Base-by-base conservation (phyloP, 2,797 vertebrate genomes). In the Pyrocephalus nanus region DNA sequence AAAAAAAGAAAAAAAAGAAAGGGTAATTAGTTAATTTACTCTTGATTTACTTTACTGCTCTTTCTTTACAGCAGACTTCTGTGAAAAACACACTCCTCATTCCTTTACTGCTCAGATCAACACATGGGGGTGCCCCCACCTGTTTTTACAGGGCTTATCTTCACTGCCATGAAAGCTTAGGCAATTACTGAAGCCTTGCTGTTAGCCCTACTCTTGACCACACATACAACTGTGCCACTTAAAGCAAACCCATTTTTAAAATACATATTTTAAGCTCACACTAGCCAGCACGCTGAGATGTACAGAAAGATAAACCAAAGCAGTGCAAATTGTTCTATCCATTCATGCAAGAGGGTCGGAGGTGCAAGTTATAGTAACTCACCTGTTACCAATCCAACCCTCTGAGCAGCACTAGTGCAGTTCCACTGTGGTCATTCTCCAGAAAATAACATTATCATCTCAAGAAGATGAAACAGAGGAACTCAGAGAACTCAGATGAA, bases 51-150 rank as follows among this genome's bases (percentile, higher is more conserved):
- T 87, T 85, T 23, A 69, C 26, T 53, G 43, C 19, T 69, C 12
- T 90, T 40, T 73, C 40, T 12, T 88, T 38, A 75, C 2, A 58
- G 22, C 3, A 74, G 20, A 51, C 13, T 74, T 61, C 0, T 15
- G 20, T 22, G 43, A 21, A 58, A 42, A 81, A 53, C 5, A 48
- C 50, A 64, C 20, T 16, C 17, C 58, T 86, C 18, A 36, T 12
- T 25, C 40, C n/a, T 57, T 60, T 72, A 48, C 13, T 73, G 40
- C 34, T 75, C 25, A 26, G 19, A 15, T 61, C 66, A 91, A 66
- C 11, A 32, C 0, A 0, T 19, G 1, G 8, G 27, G 13, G 8
- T 78, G 18, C 15, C 53, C 27, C 55, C 42, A 38, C 15, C 13
- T 38, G 26, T 62, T 81, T 71, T 79, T 34, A 72, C 40, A 78